Percentiles rank a stretch among this genome's conserved stretches.
Conservation (phyloP, 2,888 invertebrate species). For the Nephrotoma appendiculata region DNA sequence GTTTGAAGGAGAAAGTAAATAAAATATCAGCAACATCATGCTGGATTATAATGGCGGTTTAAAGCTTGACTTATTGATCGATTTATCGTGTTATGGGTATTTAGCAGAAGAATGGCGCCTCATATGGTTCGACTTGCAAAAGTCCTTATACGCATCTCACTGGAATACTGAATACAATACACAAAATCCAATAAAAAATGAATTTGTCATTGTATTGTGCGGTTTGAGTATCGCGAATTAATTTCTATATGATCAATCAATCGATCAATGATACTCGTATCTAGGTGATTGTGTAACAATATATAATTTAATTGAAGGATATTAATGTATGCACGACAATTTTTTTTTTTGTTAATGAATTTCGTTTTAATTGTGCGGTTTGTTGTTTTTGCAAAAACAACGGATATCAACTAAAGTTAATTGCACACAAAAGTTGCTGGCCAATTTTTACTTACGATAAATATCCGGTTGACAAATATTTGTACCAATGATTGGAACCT, state of each 20-base stretch:
- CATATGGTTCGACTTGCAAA: not conserved
- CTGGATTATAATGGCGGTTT: not conserved
- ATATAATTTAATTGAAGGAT: not conserved
- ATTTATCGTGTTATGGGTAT: not conserved
- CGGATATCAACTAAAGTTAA: not conserved
- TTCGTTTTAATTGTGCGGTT: not conserved
- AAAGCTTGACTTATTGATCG: not conserved
- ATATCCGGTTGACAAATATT: not conserved
- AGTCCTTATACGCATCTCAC: not conserved
- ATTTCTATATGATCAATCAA: not conserved
- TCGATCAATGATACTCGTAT: not conserved
- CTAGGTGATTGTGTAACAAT: not conserved
- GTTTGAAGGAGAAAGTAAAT: not conserved
- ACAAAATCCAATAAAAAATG: no score
- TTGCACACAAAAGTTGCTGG: not conserved
- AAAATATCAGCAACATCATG: not conserved
- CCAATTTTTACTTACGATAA: no score
- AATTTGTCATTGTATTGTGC: no score
- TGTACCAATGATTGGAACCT: not conserved
- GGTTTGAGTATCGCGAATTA: not conserved
- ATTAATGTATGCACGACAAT: not conserved
- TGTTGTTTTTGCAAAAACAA: not conserved
- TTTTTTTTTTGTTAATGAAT: not conserved
- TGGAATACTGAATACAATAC: no score
- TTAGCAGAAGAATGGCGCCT: not conserved